A percentile compares a stretch with the other conserved stretches of the same genome.
phyloP scores from a whole-genome alignment of 2,888 invertebrate species.

The Sarcophaga rosellei region DNA sequence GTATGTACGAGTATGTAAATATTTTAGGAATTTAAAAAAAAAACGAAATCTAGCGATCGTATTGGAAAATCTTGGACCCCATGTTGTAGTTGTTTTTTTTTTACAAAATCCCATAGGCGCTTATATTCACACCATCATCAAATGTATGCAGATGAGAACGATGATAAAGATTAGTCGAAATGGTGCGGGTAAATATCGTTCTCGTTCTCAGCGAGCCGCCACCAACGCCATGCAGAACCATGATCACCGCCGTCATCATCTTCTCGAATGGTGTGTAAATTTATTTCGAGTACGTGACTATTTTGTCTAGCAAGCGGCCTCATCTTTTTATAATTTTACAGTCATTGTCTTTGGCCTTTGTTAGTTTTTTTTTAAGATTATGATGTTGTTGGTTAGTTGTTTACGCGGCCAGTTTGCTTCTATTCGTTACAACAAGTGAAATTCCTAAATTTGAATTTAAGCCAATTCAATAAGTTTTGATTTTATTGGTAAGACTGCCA shows the following conservation, averaged over 20 bases:
- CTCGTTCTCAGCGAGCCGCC: conserved; percentile 29
- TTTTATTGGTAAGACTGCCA: conserved; percentile 24
- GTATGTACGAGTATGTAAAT: background rate
- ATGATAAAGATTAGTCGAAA: conserved; percentile 15
- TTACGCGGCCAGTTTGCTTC: background rate
- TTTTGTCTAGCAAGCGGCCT: conserved; percentile 23
- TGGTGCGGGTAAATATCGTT: conserved; percentile 36
- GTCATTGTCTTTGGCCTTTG: conserved; percentile 24
- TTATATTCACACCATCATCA: conserved; percentile 55
- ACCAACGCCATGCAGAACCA: conserved; percentile 10
- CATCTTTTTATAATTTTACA: conserved; percentile 17
- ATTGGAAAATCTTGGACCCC: conserved; percentile 33
- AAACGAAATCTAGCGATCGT: background rate
- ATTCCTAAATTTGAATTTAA: background rate
- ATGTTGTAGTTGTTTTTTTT: conserved; percentile 32
- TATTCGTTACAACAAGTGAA: conserved; percentile 28
- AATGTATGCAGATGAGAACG: background rate
- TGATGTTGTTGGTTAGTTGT: conserved; percentile 35
- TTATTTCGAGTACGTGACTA: conserved; percentile 52
- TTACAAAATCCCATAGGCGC: conserved; percentile 53
- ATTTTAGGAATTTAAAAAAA: background rate
- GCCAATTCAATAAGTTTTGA: background rate
- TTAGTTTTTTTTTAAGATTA: conserved; percentile 19
- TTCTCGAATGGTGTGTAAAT: conserved; percentile 49
- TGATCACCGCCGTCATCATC: background rate